Base-by-base conservation (phyloP, 2,888 invertebrate genomes). In the Athalia circularis region DNA sequence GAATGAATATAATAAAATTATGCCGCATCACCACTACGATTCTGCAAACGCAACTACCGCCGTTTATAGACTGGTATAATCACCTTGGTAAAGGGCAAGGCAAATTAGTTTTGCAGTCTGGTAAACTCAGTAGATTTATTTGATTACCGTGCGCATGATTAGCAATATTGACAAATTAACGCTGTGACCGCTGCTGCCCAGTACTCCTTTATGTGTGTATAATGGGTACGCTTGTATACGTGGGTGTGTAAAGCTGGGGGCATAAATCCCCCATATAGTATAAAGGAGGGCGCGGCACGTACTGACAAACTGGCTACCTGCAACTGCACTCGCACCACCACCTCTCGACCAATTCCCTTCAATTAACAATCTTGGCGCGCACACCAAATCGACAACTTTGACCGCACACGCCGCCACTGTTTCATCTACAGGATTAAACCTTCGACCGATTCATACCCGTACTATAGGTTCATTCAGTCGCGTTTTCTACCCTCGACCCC, bases 141-240 rank as follows among this genome's bases (percentile, higher is more conserved):
- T 82, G 84, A 86, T 86, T 87, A 86, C 81, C 81, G 82, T 80
- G 81, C 82, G 85, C 83, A 85, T 86, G 86, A 86, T 86, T 85
- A 86, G 83, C 84, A 85, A 85, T 86, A 86, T 84, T 85, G 85
- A 87, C 85, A 84, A 86, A 86, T 84, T 84, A 84, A 86, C 83
- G 81, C 81, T 79, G 64, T 57, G 70, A 70, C 70, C 70, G 47
- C 70, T 57, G 70, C 70, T 70, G 52, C n/a, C 59, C 70, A 59
- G 57, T 59, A 43, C 45, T n/a, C 59, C 57, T 29, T 45, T 29
- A 45, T 64, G 15, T 48, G 9, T 13, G 15, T 7, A 52, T 68
- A 52, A 52, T 65, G 52, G 15, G 9, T 50, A 15, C 50, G 5
- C 1, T 29, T 29, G 29, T 47, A 9, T 11, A 68, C 64, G 45